Evolutionary conservation across 2,113 vertebrate genomes (phyloP).

Genomic region (Acanthochromis polyacanthus): DNA sequence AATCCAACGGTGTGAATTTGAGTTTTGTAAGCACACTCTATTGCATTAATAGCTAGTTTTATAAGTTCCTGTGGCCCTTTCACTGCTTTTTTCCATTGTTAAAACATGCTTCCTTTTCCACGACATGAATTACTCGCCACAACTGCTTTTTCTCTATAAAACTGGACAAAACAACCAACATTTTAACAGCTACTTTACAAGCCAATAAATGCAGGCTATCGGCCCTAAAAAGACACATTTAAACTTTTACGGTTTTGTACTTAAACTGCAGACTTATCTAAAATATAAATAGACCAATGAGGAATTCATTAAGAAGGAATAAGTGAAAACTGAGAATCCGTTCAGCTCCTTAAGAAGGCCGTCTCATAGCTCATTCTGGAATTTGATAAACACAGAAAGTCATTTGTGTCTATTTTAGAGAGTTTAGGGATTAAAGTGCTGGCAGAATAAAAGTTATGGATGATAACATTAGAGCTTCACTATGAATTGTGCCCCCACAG

Average conservation of each 20-base stretch:
- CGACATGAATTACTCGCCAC: background rate
- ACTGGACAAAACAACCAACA: background rate
- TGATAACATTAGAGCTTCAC: background rate
- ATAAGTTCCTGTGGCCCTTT: constrained; percentile 23
- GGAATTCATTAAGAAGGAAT: constrained; percentile 1
- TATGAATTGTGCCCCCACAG: background rate
- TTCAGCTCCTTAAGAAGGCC: background rate
- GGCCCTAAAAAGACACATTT: background rate
- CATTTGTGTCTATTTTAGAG: background rate
- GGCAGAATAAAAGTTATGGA: background rate
- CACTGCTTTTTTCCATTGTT: constrained; percentile 25
- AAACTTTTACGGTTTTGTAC: background rate
- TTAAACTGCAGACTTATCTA: background rate
- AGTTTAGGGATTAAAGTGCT: background rate
- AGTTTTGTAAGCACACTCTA: background rate
- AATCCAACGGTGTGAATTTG: background rate
- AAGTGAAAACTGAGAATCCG: background rate
- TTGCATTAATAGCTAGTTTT: constrained; percentile 8
- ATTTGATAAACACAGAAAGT: constrained; percentile 12
- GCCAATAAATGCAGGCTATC: constrained; percentile 5
- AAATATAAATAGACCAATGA: background rate
- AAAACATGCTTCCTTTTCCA: constrained; percentile 37
- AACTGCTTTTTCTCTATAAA: constrained; percentile 21
- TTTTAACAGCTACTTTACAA: constrained; percentile 18
- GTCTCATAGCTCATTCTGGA: constrained; percentile 6